Evolutionary conservation across 2,888 invertebrate genomes (phyloP).

Genomic region (Sphaerophoria taeniata): DNA sequence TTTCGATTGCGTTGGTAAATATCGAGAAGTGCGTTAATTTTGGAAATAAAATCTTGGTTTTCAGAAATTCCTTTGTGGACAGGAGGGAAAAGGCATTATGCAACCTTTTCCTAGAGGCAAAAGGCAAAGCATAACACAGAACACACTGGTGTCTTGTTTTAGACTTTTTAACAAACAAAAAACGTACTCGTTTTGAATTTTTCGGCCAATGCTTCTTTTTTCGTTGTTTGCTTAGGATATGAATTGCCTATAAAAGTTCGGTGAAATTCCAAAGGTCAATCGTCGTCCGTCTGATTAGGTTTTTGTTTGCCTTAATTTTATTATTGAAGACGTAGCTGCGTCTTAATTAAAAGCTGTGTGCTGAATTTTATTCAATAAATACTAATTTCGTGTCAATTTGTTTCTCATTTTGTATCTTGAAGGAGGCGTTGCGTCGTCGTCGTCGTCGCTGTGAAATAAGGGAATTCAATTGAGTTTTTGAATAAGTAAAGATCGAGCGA

Average conservation of each 20-base stretch:
- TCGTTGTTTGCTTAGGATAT: not conserved
- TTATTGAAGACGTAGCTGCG: not conserved
- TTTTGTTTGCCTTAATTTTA: conserved; percentile 2
- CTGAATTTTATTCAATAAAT: not conserved
- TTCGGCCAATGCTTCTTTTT: not conserved
- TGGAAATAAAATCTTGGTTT: not conserved
- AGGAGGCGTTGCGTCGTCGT: not conserved
- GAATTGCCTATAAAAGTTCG: not conserved
- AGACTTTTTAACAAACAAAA: not conserved
- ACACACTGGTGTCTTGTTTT: not conserved
- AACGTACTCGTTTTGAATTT: no score
- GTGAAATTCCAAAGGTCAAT: conserved; percentile 63
- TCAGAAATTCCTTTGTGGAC: not conserved
- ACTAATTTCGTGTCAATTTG: not conserved
- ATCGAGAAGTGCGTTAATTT: not conserved
- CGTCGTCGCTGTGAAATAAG: no score
- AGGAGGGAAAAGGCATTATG: conserved; percentile 9
- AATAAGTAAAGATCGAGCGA: no score
- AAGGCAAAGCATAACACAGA: not conserved
- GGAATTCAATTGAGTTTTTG: no score
- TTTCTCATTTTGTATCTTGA: not conserved
- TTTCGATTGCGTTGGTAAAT: conserved; percentile 22
- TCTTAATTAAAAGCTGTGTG: conserved; percentile 10
- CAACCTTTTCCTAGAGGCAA: not conserved
- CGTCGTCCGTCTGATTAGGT: conserved; percentile 25